Conservation (phyloP, 2,113 vertebrate species). For the Microcebus ravelobensis region DNA sequence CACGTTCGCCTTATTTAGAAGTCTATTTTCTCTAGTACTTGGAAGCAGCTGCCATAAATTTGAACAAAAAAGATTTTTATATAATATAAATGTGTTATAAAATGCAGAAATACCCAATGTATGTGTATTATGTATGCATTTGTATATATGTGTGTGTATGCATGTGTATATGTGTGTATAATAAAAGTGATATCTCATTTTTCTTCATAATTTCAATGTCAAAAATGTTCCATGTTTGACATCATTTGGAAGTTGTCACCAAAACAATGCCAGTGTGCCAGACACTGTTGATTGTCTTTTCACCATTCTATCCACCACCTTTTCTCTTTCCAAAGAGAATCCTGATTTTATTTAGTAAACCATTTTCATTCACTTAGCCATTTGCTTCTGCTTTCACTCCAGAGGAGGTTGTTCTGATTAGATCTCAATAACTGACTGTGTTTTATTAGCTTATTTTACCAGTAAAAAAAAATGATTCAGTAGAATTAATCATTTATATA, state of each 20-base stretch:
- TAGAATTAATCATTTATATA: neutral
- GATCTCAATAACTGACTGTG: neutral
- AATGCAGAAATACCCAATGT: neutral
- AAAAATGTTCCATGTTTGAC: neutral
- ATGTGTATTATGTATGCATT: neutral
- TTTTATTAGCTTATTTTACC: neutral
- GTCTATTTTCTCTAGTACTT: constrained; percentile 53
- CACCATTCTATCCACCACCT: neutral
- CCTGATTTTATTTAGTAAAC: neutral
- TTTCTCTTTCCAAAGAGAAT: neutral
- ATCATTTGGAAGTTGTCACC: neutral
- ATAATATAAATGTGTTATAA: neutral
- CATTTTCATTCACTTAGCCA: neutral
- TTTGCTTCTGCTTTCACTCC: neutral
- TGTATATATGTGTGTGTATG: neutral
- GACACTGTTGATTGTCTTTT: neutral
- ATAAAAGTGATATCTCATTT: neutral
- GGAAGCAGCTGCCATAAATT: constrained; percentile 57
- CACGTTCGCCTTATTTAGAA: constrained; percentile 32
- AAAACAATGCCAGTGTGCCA: neutral
- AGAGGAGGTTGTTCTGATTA: neutral
- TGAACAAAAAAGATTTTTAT: constrained; percentile 41
- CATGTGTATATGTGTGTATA: neutral
- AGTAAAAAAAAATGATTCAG: neutral
- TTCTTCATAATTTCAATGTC: neutral